Base-by-base conservation (phyloP, 2,113 vertebrate genomes). In the Macrotus californicus region DNA sequence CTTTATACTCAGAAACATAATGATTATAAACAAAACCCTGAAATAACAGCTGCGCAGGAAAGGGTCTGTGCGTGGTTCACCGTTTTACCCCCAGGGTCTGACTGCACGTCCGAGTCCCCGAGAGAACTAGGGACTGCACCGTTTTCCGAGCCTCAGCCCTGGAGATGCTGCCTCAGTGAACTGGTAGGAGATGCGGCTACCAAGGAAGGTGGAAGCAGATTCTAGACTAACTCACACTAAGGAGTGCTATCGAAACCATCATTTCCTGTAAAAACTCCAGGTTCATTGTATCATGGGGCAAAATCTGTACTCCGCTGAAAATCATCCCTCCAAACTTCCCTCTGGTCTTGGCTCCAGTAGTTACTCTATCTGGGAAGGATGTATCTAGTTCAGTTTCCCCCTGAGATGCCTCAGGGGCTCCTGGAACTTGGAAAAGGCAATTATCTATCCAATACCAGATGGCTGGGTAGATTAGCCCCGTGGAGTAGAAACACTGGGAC, bases 371-470 rank as follows among this genome's bases (percentile, higher is more conserved):
- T 98, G 95, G 75, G 84, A 97, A 94, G 95, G 97, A 97, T 96
- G 41, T 84, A 79, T 94, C 95, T 97, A 93, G 94, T 97, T 95
- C 96, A 93, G 15, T 93, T 96, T 93, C 93, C 96, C 93, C 93
- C 80, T 83, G 92, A 97, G 97, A 89, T 69, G 95, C 93, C 48
- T 96, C 61, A n/a, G 31, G 66, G 90, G 85, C 96, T 90, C 96
- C 91, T 94, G 96, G 91, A 97, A 94, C 75, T 96, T 93, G 46
- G 94, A 97, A 95, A 92, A 97, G 95, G 79, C 90, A 97, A 97
- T 98, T 98, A 97, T 97, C 96, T 96, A 50, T 96, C 86, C 95
- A 97, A 97, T 98, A 96, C 95, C 98, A 98, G 98, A 98, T 98
- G 98, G 97, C 98, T 98, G 95, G 83, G 87, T 88, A 96, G 97